Evolutionary conservation across 2,888 invertebrate genomes (phyloP), one percentile per base, ranked within the genome.

Genomic region (Lithophane leautieri): DNA sequence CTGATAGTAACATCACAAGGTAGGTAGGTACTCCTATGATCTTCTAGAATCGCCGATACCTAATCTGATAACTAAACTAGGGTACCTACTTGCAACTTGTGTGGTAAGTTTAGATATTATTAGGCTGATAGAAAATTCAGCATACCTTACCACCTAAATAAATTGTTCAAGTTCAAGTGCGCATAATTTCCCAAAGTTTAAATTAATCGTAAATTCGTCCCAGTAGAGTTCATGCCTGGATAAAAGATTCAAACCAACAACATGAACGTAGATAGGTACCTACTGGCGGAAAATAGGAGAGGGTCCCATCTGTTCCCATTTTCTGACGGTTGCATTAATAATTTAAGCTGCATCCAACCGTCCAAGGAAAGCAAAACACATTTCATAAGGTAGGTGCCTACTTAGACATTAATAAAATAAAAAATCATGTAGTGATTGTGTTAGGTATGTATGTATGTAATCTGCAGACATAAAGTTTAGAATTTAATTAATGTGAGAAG

Each of bases 401-500:
- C 34, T 50, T 19, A 50, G 50, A 8, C 19, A 8, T 50, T 50
- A 8, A 50, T 50, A 50, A 22, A 50, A 50, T 22, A 6, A 50
- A 50, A 44, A 19, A 25, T 19, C 19, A 25, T 63, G 19, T 63
- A 63, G 16, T 63, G 4, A n/a, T 63, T 63, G 16, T 42, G 58
- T 4, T 28, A 34, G 2, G 14, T 22, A 52, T 8, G 9, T 44
- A 22, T 14, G 47, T 47, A 77, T 19, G 61, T 70, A 69, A 77
- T 77, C 52, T 42, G n/a, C 47, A 63, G 40, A 70, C 7, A 9
- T 70, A 56, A 71, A 44, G 68, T 71, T 79, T 68, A 82, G 54
- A 74, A 78, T 70, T 78, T 68, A 82, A 79, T 79, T 50, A 81
- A 68, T 73, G 56, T 66, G n/a, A 65, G 19, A 80, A 68, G 12